A percentile compares a stretch with the other conserved stretches of the same genome.
These are phyloP conservation scores for Oxyteleia sp. DNA, from an alignment of 2,888 invertebrate species.

Conservation along the genomic window DNA sequence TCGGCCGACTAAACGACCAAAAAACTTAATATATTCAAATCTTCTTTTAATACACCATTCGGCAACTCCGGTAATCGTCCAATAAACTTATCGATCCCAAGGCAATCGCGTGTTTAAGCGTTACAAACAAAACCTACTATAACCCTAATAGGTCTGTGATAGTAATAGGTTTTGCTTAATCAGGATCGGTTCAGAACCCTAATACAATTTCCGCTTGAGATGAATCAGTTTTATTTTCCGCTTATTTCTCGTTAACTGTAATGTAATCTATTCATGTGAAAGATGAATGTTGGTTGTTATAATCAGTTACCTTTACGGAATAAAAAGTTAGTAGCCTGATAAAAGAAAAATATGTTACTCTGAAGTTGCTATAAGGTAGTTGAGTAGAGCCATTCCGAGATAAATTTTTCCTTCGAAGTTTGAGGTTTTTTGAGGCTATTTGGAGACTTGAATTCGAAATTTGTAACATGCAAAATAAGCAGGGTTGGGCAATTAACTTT, in stretches of 20 bases:
- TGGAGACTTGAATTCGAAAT: too few relatives aligned
- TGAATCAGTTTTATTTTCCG: conserved; percentile 49
- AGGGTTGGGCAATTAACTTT: too few relatives aligned
- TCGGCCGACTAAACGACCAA: neutral
- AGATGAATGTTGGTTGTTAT: conserved; percentile 11
- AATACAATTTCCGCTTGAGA: conserved; percentile 47
- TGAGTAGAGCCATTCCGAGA: neutral
- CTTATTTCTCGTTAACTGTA: conserved; percentile 29
- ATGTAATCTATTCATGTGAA: conserved; percentile 25
- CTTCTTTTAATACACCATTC: conserved; percentile 38
- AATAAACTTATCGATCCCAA: conserved; percentile 55
- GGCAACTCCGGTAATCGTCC: conserved; percentile 44
- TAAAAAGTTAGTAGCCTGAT: neutral
- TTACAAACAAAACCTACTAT: conserved; percentile 61
- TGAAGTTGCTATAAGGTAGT: neutral
- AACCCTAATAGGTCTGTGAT: conserved; percentile 59
- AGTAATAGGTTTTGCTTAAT: conserved; percentile 67
- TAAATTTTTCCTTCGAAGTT: too few relatives aligned
- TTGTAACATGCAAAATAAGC: too few relatives aligned
- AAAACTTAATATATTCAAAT: conserved; percentile 50
- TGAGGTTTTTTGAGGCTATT: too few relatives aligned
- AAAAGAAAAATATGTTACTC: neutral
- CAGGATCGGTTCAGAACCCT: conserved; percentile 38
- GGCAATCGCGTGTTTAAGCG: conserved; percentile 57
- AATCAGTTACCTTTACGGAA: conserved; percentile 4